A percentile compares a stretch with the other conserved stretches of the same genome.
These are phyloP conservation scores for Spodoptera frugiperda DNA, from an alignment of 1,140 invertebrate species.

Conservation along the genomic window DNA sequence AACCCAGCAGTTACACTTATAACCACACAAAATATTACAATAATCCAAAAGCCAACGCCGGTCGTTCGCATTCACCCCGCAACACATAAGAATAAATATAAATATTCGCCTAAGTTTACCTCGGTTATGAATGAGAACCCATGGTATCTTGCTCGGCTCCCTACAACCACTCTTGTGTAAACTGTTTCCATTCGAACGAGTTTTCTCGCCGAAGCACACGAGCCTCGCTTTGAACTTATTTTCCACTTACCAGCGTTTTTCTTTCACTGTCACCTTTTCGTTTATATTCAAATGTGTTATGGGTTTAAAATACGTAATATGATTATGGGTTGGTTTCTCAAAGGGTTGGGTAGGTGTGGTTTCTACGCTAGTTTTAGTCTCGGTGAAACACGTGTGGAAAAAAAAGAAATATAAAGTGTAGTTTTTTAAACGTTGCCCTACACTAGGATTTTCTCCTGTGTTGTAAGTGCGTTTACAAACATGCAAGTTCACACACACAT, in stretches of 20 bases:
- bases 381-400: too few relatives aligned
- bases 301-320: constrained; percentile 3
- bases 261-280: constrained; percentile 49
- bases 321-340: neutral
- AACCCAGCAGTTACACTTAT: too few relatives aligned
- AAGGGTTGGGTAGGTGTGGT: too few relatives aligned
- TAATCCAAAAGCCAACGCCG: too few relatives aligned
- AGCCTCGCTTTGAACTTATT: constrained; percentile 63
- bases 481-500: too few relatives aligned
- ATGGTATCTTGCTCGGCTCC: constrained; percentile 37
- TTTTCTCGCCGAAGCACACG: constrained; percentile 61
- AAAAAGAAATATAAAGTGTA: too few relatives aligned
- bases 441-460: too few relatives aligned
- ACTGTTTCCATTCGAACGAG: constrained; percentile 57
- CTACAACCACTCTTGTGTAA: constrained; percentile 55
- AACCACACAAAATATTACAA: too few relatives aligned
- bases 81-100: constrained; percentile 27
- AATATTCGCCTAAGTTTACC: constrained; percentile 42
- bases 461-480: too few relatives aligned
- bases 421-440: too few relatives aligned
- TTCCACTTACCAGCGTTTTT: constrained; percentile 63
- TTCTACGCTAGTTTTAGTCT: too few relatives aligned
- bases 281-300: constrained; percentile 41
- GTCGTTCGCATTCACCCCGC: neutral
- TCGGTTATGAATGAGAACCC: constrained; percentile 50